Percentiles rank a stretch among this genome's conserved stretches.
Conservation (phyloP, 2,797 vertebrate genomes). For the Pterois miles region DNA sequence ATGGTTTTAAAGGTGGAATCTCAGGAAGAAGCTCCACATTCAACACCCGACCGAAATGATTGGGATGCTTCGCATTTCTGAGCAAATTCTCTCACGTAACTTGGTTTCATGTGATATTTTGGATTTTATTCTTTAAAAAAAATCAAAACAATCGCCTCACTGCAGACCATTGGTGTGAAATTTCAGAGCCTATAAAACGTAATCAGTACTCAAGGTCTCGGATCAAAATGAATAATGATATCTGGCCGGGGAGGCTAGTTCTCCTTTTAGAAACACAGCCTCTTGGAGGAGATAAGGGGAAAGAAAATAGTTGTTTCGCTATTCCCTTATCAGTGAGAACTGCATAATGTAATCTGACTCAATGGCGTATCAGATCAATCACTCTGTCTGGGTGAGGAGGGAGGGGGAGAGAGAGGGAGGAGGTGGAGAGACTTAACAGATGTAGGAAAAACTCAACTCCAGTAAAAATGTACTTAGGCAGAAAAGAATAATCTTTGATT, state of each 20-base stretch:
- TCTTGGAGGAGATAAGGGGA: conserved; percentile 75
- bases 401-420: neutral
- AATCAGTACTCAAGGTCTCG: conserved; percentile 66
- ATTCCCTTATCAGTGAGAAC: conserved; percentile 77
- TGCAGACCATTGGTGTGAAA: conserved; percentile 50
- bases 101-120: conserved; percentile 26
- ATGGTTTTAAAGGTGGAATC: conserved; percentile 67
- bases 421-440: conserved; percentile 14
- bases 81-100: conserved; percentile 19
- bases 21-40: conserved; percentile 74
- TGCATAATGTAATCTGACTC: conserved; percentile 81
- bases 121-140: conserved; percentile 29
- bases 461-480: neutral
- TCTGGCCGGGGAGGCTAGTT: conserved; percentile 66
- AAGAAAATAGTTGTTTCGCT: conserved; percentile 80
- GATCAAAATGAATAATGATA: conserved; percentile 81
- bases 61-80: conserved; percentile 50
- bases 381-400: conserved; percentile 53
- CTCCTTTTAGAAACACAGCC: conserved; percentile 78
- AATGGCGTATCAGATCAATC: conserved; percentile 79
- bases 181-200: conserved; percentile 64
- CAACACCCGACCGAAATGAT: conserved; percentile 70
- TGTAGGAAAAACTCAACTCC: conserved; percentile 23
- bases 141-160: too few relatives aligned
- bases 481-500: neutral